Evolutionary conservation across 1,140 invertebrate genomes (phyloP), one percentile per base, ranked within the genome.

Genomic region (Galleria mellonella): DNA sequence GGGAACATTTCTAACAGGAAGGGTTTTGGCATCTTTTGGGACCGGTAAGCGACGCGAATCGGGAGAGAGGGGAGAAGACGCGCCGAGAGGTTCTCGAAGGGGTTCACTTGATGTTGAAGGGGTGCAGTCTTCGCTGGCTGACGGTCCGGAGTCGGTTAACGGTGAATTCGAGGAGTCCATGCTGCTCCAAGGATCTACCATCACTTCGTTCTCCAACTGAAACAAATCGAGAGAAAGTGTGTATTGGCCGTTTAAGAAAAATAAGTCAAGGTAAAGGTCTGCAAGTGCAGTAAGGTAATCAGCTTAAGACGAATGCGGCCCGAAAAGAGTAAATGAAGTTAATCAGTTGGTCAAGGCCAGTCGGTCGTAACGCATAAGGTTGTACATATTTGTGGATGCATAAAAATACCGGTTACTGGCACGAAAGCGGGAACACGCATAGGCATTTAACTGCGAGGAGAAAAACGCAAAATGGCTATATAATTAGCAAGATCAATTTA

Each of bases 161-260:
- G 82, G 81, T 43, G 84, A 87, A 72, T 83, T 84, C 36, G 83
- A 83, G 36, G 81, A 84, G 66, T 87, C 84, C 84, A 87, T 87
- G 55, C 84, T 87, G 83, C 84, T 87, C 84, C 84, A 87, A 49
- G 81, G 77, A 72, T 87, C 84, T 74, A 84, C 72, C 72, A 81
- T 83, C 50, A 87, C 77, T 83, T 87, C 84, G 79, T 86, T 87
- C 76, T 87, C 84, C 84, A 85, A 86, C 84, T 87, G 75, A n/a
- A 86, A 85, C 72, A 83, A 77, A 37, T 3, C 7, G 44, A 55
- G 55, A 61, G 30, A 48, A 37, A 41, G 23, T 35, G 32, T 35
- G 32, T 32, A 9, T 14, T 30, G 42, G 42, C 39, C 37, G 7
- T 55, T 43, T 44, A 56, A 55, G 47, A 12, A 42, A 68, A 62